Base-by-base conservation (phyloP, 2,113 vertebrate species). In the Willisornis vidua region DNA sequence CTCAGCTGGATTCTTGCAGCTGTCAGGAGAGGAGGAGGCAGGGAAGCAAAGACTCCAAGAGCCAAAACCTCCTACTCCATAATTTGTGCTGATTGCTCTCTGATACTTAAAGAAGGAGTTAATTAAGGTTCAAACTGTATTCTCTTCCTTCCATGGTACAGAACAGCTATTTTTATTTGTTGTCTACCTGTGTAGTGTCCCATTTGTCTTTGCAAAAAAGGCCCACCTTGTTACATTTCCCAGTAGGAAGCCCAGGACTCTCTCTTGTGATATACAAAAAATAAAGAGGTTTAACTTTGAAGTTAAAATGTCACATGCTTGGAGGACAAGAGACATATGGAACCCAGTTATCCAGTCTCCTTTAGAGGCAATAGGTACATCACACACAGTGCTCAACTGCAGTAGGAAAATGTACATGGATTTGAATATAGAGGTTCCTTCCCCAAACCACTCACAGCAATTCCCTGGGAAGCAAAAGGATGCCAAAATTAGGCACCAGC, bases 81-180 rank as follows among this genome's bases (percentile, higher is more conserved):
- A 90, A 94, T 97, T 96, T 90, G 88, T 90, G 68, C 92, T 97
- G 96, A 96, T 96, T 97, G 68, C 88, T 72, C 52, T 90, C 93
- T 97, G 85, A 92, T 94, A 82, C 88, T 96, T 92, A 93, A 93
- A 84, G 79, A 93, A 95, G 83, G 92, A 96, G 83, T 94, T 95
- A 94, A 94, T 96, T 90, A 92, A 89, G 52, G 85, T 84, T 96
- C 85, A 81, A 90, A 28, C 19, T 77, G 72, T 45, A 49, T 92
- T 93, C 9, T 26, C 79, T 86, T 90, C 79, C 61, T 90, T 88
- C 75, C 82, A 54, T 2, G 3, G 79, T 72, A 61, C 24, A 77
- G 46, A 23, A 80, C 48, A 89, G 73, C 65, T 92, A 90, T 87
- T 96, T 95, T 96, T 89, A 43, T 68, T 91, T 73, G 46, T 75